Base-by-base conservation (phyloP, 2,888 invertebrate species). In the Molanna angustata region DNA sequence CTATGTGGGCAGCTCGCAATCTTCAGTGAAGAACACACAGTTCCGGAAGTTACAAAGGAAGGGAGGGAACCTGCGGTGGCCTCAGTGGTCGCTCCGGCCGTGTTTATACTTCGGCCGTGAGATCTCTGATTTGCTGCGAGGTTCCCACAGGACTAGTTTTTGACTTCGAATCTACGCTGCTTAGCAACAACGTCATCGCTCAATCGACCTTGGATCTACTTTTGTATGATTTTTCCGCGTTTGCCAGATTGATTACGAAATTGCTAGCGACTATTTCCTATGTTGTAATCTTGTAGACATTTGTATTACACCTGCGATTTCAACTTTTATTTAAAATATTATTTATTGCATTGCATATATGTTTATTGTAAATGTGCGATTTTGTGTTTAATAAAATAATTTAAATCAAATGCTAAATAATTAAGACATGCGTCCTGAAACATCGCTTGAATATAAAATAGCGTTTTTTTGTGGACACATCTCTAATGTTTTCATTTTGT, bases 1-100 rank as follows among this genome's bases (percentile, higher is more conserved):
- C 84, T 84, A 85, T 84, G 76, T 74, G 76, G 73, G 72, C 67
- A 72, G 73, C 78, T 79, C 78, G 67, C 69, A 65, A 64, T 61
- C 71, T 59, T 65, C 76, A 18, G 48, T 27, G 16, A n/a, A 19
- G 17, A 9, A 40, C 43, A n/a, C 9, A 9, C 41, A 20, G 6
- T 13, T 13, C 18, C 14, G 14, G 46, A 18, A 40, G 31, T 42
- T 32, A 32, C 14, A 22, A 4, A 17, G 42, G 19, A 17, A 20
- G 6, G 21, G 14, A 11, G 20, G 21, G 27, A n/a, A 31, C 41
- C 43, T 13, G 46, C 51, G 45, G 52, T 41, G 47, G 31, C 33
- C 17, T 39, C 45, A 42, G 41, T 32, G 44, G 40, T 35, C 20
- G 20, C 41, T 16, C 33, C 18, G 42, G 46, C 41, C 52, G 46